Conservation (phyloP, 2,888 invertebrate species). For the Ischnura elegans region DNA sequence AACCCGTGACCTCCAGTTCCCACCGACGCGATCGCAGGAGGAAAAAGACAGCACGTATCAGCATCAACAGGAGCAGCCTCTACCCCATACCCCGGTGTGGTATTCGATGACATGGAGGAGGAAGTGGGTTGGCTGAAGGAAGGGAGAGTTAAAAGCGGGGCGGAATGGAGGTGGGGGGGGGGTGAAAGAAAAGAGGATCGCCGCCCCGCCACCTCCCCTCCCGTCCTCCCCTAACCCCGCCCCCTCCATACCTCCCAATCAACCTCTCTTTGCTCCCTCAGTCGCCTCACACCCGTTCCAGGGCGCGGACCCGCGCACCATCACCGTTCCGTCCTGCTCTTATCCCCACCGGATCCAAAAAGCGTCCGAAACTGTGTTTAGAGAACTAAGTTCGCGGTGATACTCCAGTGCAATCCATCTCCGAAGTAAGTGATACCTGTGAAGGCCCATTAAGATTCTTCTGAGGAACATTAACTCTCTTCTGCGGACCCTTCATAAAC, state of each 20-base stretch:
- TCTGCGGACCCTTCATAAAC: too few relatives aligned
- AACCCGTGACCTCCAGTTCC: neutral
- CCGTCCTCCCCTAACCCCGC: neutral
- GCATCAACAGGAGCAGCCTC: neutral
- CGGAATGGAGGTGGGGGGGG: neutral
- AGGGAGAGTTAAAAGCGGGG: neutral
- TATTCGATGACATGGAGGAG: neutral
- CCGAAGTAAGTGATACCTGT: too few relatives aligned
- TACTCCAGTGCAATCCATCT: too few relatives aligned
- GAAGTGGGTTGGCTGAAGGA: constrained; percentile 4
- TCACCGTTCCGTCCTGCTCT: neutral
- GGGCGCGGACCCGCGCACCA: neutral
- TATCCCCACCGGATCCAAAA: neutral
- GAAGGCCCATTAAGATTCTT: too few relatives aligned
- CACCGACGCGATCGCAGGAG: neutral
- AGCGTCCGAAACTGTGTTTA: too few relatives aligned
- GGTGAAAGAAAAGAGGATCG: neutral
- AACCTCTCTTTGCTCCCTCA: constrained; percentile 15
- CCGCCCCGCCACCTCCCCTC: neutral
- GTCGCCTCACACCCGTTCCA: neutral
- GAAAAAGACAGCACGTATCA: neutral
- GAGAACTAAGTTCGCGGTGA: too few relatives aligned
- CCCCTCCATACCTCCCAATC: neutral
- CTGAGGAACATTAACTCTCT: too few relatives aligned
- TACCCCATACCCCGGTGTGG: neutral